phyloP scores from a whole-genome alignment of 2,113 vertebrate species.

The Mobula hypostoma region DNA sequence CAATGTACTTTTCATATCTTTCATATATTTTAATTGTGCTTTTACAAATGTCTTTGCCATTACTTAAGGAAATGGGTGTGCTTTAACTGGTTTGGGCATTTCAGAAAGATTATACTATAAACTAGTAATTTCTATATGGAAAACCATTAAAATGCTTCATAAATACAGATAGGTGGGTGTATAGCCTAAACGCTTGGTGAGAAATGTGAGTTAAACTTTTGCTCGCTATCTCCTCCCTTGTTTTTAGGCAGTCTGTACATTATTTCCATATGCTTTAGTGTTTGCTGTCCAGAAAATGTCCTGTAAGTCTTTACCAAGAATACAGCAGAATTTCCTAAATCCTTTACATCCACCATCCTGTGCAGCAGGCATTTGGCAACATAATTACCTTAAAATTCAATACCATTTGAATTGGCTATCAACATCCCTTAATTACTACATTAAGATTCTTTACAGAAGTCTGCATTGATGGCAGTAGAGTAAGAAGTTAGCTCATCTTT shows the following conservation, averaged over 20 bases:
- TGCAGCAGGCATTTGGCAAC: not conserved
- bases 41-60: not conserved
- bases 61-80: not conserved
- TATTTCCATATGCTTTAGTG: not conserved
- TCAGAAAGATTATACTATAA: not conserved
- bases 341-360: not conserved
- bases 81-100: not conserved
- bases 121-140: not conserved
- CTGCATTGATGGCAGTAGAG: not conserved
- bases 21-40: too few species aligned
- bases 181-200: not conserved
- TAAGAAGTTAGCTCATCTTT: not conserved
- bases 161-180: not conserved
- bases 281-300: not conserved
- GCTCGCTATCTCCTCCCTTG: not conserved
- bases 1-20: too few species aligned
- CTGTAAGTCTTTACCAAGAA: not conserved
- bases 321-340: not conserved
- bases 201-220: not conserved
- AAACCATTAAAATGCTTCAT: not conserved
- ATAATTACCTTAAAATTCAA: not conserved
- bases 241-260: not conserved
- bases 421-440: not conserved
- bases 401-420: not conserved
- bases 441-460: too few species aligned